Conservation (phyloP, 2,113 vertebrate species). For the Pluvialis apricaria region DNA sequence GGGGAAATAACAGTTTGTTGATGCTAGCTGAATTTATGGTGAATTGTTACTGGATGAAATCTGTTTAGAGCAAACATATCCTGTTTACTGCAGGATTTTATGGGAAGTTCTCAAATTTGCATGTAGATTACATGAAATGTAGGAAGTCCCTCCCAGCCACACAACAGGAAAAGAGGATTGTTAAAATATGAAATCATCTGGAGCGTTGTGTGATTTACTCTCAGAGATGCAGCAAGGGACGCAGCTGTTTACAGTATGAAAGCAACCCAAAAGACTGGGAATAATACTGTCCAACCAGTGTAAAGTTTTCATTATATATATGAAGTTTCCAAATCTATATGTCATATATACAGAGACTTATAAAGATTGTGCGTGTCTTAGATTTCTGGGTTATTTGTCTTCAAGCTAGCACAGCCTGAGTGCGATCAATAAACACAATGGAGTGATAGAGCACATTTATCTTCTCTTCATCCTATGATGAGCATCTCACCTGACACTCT, state of each 20-base stretch:
- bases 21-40: background rate
- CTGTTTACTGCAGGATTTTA: slow-evolving; percentile 39
- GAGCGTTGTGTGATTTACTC: rapidly evolving
- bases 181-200: background rate
- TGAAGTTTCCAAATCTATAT: background rate
- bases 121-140: slow-evolving; percentile 11
- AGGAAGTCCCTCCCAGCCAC: background rate
- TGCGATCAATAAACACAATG: background rate
- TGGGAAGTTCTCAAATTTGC: slow-evolving; percentile 10
- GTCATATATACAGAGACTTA: background rate
- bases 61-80: slow-evolving; percentile 14
- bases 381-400: background rate
- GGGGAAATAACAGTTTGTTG: background rate
- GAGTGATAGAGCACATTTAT: background rate
- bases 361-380: background rate
- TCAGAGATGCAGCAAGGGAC: background rate
- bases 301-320: background rate
- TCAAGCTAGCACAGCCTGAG: background rate
- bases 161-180: background rate
- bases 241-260: background rate
- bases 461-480: background rate
- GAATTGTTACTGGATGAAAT: slow-evolving; percentile 16
- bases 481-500: background rate
- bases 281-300: background rate
- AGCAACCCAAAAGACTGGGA: background rate